Evolutionary conservation across 30 jellyfish, hydroid and myxozoan genomes (phyloP).

Genomic region (Hydractinia echinata): DNA sequence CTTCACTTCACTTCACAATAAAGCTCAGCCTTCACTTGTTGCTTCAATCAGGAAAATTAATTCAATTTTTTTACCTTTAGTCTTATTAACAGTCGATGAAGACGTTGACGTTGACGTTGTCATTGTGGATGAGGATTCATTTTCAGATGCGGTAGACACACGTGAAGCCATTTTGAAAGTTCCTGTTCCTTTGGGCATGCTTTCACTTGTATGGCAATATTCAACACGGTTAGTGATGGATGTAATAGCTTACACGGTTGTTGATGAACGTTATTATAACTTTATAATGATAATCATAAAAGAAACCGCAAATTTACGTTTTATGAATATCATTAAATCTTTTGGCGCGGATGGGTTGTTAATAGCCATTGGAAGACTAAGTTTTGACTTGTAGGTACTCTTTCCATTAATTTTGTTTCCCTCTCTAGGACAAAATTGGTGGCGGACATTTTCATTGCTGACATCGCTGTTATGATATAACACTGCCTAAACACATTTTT

Average conservation of each 20-base stretch:
- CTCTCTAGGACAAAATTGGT: too few species aligned
- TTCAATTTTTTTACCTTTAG: too few species aligned
- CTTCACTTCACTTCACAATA: too few species aligned
- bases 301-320: background rate
- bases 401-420: too few species aligned
- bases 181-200: background rate
- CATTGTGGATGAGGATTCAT: background rate
- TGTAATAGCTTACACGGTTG: background rate
- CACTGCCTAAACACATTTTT: too few species aligned
- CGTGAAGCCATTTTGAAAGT: background rate
- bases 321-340: conserved; percentile 1
- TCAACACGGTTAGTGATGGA: too few species aligned
- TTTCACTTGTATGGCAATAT: background rate
- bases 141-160: background rate
- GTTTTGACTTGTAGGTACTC: too few species aligned
- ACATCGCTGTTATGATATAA: too few species aligned
- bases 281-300: background rate
- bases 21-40: too few species aligned
- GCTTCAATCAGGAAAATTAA: too few species aligned
- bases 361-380: too few species aligned
- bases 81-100: background rate
- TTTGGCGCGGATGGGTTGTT: conserved; percentile 12
- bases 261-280: background rate
- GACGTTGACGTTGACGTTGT: background rate
- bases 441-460: too few species aligned